These are phyloP conservation scores for Leucophenga montana DNA, from an alignment of 2,888 invertebrate species.

Conservation along the genomic window DNA sequence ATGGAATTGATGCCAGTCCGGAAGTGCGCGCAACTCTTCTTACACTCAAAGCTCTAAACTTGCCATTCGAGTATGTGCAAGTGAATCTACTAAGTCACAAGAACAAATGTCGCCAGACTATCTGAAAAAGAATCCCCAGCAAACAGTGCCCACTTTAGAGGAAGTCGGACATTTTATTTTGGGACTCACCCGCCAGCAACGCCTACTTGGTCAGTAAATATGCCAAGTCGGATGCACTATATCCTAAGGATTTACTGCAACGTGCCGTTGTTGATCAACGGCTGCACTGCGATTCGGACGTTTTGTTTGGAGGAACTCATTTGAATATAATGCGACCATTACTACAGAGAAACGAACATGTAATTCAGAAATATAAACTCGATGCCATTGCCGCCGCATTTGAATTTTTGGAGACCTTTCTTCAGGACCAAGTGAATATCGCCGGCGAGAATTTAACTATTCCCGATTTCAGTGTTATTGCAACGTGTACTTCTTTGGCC, in stretches of 20 bases:
- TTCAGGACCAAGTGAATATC: conserved; percentile 51
- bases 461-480: conserved; percentile 63
- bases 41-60: conserved; percentile 77
- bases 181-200: conserved; percentile 60
- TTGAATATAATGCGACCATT: conserved; percentile 26
- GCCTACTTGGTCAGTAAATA: conserved; percentile 57
- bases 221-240: conserved; percentile 54
- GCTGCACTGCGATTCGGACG: conserved; percentile 45
- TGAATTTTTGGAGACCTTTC: conserved; percentile 54
- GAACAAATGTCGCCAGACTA: conserved; percentile 47
- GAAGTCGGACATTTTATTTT: conserved; percentile 45
- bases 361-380: conserved; percentile 36
- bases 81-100: conserved; percentile 42
- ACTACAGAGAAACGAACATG: conserved; percentile 27
- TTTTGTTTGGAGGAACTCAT: conserved; percentile 38
- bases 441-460: conserved; percentile 63
- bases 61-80: conserved; percentile 69
- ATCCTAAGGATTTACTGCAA: conserved; percentile 60
- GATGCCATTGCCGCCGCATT: conserved; percentile 49
- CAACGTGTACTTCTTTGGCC: conserved; percentile 53
- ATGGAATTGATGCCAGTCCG: conserved; percentile 71
- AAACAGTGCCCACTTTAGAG: conserved; percentile 54
- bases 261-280: conserved; percentile 56
- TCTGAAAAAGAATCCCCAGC: conserved; percentile 52
- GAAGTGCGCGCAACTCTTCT: conserved; percentile 78